Base-by-base conservation (phyloP, 2,888 invertebrate genomes). In the Acheta domesticus region DNA sequence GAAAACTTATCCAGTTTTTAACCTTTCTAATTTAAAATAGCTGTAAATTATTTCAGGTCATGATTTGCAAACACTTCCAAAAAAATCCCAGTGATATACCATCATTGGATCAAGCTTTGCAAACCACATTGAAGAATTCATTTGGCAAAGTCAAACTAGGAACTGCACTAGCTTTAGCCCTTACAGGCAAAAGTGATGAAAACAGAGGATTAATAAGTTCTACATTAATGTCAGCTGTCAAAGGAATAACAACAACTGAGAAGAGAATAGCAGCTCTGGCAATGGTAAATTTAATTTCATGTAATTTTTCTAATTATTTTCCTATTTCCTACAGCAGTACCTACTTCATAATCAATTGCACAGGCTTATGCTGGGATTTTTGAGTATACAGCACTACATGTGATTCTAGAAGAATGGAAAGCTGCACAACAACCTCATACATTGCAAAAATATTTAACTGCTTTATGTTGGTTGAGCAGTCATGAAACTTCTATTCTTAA, bases 381-480 rank as follows among this genome's bases (percentile, higher is more conserved):
- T 62, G 62, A 62, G 16, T n/a, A 62, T n/a, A 62, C 62, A 19
- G 16, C 62, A 19, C n/a, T 62, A 14, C 62, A 62, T n/a, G 14
- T 62, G 62, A 62, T 62, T 14, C 3, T 62, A 19, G 62, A 62
- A 62, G 62, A 62, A 62, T 62, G 62, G 62, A 62, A 62, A 12
- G 5, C 62, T 1, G 62, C 62, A 19, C 16, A 62, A 62, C 62
- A 62, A 62, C 16, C 16, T 12, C 62, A 62, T 8, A n/a, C n/a
- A 62, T 62, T 62, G 62, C 62, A 62, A 62, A 62, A n/a, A 62
- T 62, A 62, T n/a, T 62, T 62, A n/a, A 62, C 16, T 62, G 62
- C 16, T n/a, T 62, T 62, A 62, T 16, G n/a, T 62, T 62, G 62
- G 62, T 1, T 62, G n/a, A 62, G 62, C n/a, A 19, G 16, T 19